Base-by-base conservation (phyloP, 1,140 invertebrate species). In the Ylistrum balloti region DNA sequence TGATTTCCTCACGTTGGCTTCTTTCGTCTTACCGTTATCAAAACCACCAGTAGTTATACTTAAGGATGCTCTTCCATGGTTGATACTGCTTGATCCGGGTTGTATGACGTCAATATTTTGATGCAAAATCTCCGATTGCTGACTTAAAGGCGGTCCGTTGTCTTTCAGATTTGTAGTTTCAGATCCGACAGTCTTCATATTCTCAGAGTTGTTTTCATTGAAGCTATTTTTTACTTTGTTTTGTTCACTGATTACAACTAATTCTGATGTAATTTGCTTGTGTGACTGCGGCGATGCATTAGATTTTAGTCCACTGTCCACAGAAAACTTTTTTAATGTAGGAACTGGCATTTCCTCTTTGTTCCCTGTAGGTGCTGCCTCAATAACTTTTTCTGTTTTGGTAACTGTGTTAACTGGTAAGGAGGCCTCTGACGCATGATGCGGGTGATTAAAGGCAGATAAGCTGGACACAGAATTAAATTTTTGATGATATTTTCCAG, bases 31-130 rank as follows among this genome's bases (percentile, higher is more conserved):
- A 56, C 22, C 22, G 7, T 56, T 56, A 17, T 28, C n/a, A 1
- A 74, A 22, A n/a, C n/a, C 56, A 9, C 20, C 15, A 5, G 22
- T n/a, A 28, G n/a, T 3, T 11, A 5, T 28, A 17, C n/a, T 74
- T 1, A 74, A n/a, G n/a, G 56, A 28, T 1, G 41, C 41, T 74
- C 56, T n/a, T 5, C 56, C 56, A 22, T 74, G 56, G 22, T 74
- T 74, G 28, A 74, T 74, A 74, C 56, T 74, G 13, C 17, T 74
- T 9, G 56, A 28, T 74, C 56, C 56, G n/a, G 56, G 28, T n/a
- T 74, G 56, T 74, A 74, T 74, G 56, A 74, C 56, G 56, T 74
- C 56, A 74, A 74, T 74, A 74, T 74, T 74, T 7, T 74, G 56
- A 74, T 74, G 56, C 28, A 74, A n/a, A 74, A 74, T n/a, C 22